These are phyloP conservation scores for Caenorhabditis macrosperma DNA, from an alignment of 2,888 invertebrate species.

Conservation along the genomic window DNA sequence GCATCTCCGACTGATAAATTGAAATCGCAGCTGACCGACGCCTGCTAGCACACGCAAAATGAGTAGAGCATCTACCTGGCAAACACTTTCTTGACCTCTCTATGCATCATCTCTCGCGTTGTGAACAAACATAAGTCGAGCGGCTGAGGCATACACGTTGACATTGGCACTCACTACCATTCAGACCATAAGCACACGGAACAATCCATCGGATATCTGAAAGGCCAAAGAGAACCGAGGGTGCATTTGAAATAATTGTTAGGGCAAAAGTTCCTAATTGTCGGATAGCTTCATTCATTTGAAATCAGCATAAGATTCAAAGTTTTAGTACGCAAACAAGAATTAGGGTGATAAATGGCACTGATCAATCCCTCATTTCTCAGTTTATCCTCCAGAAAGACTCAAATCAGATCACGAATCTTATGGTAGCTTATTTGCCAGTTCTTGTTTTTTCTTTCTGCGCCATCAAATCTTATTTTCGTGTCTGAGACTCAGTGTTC, in stretches of 20 bases:
- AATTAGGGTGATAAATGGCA: neutral
- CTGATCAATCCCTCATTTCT: neutral
- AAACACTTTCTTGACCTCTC: conserved; percentile 56
- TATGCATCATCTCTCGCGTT: conserved; percentile 52
- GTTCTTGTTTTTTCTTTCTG: neutral
- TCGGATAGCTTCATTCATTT: neutral
- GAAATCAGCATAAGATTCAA: neutral
- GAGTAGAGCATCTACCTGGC: conserved; percentile 50
- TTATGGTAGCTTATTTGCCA: conserved; percentile 1
- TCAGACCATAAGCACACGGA: too few species aligned
- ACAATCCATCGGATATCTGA: too few species aligned
- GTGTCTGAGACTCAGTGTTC: neutral
- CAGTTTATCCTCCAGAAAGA: neutral
- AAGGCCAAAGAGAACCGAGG: neutral
- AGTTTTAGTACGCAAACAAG: neutral
- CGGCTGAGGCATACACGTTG: conserved; percentile 7
- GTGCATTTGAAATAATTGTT: neutral
- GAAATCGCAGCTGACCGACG: conserved; percentile 57
- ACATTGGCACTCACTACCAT: conserved; percentile 6
- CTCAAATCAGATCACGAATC: neutral
- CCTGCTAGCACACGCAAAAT: conserved; percentile 35
- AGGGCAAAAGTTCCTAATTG: neutral
- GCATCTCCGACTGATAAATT: conserved; percentile 53
- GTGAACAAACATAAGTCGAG: conserved; percentile 43
- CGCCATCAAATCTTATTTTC: conserved; percentile 2